These are phyloP conservation scores for Chlorops oryzae DNA, from an alignment of 1,140 invertebrate species.

Conservation along the genomic window DNA sequence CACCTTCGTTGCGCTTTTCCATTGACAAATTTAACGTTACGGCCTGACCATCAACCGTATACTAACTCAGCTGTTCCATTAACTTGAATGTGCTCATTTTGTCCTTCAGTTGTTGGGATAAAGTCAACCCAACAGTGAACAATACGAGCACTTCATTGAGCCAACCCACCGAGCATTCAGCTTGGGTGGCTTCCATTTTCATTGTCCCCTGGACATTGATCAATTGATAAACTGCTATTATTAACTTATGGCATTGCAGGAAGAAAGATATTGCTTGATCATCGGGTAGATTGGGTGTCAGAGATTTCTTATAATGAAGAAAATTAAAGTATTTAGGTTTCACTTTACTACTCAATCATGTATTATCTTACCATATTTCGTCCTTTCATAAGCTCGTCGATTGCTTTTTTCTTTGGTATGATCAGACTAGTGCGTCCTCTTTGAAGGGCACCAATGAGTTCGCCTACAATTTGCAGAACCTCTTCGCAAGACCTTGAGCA, in stretches of 20 bases:
- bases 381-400: conserved; percentile 86
- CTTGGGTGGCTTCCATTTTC: conserved; percentile 80
- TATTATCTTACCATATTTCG: conserved; percentile 76
- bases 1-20: too few relatives aligned
- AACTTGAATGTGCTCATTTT: conserved; percentile 63
- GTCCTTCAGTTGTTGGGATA: conserved; percentile 90
- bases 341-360: too few relatives aligned
- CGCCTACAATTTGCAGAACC: conserved; percentile 74
- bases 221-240: conserved; percentile 89
- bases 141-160: conserved; percentile 84
- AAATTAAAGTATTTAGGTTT: background rate
- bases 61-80: conserved; percentile 16
- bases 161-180: conserved; percentile 88
- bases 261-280: conserved; percentile 92
- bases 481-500: conserved; percentile 71
- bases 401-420: conserved; percentile 82
- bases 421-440: conserved; percentile 77
- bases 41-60: too few relatives aligned
- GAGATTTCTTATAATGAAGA: conserved; percentile 67
- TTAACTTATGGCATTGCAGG: conserved; percentile 88
- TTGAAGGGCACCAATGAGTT: conserved; percentile 74
- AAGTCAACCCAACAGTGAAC: conserved; percentile 80
- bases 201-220: conserved; percentile 74
- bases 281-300: conserved; percentile 82
- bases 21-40: too few relatives aligned